Percentiles rank a stretch among this genome's conserved stretches.
Conservation (phyloP, 2,113 vertebrate genomes). For the Indri indri region DNA sequence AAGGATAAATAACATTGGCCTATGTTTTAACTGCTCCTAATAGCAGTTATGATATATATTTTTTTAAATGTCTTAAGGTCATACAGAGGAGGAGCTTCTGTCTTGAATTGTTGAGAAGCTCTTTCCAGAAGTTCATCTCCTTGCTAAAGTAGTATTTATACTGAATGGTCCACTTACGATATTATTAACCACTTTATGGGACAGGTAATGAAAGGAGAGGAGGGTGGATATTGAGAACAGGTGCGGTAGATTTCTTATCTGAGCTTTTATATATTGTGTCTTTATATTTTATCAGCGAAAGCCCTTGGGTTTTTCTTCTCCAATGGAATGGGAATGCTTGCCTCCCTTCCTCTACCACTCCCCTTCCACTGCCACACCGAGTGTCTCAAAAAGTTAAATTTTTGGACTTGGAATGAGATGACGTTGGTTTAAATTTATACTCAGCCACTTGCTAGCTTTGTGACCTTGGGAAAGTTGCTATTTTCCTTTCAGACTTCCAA, state of each 20-base stretch:
- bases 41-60: not conserved
- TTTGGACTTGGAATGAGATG: not conserved
- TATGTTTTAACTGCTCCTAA: not conserved
- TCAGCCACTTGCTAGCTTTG: not conserved
- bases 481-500: not conserved
- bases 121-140: not conserved
- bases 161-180: not conserved
- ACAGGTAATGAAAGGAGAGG: not conserved
- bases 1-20: not conserved
- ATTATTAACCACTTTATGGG: not conserved
- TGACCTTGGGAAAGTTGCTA: not conserved
- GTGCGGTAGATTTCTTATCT: not conserved
- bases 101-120: not conserved
- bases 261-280: not conserved
- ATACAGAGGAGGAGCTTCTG: not conserved
- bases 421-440: not conserved
- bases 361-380: not conserved
- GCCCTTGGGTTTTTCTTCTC: not conserved
- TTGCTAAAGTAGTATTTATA: slow-evolving; percentile 10
- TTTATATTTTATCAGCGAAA: not conserved
- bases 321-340: not conserved
- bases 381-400: not conserved
- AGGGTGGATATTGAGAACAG: not conserved
- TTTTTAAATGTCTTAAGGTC: not conserved
- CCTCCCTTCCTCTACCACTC: not conserved